A percentile compares a stretch with the other conserved stretches of the same genome.
Conservation (phyloP, 1,140 invertebrate species). For the Drosophila leontia region DNA sequence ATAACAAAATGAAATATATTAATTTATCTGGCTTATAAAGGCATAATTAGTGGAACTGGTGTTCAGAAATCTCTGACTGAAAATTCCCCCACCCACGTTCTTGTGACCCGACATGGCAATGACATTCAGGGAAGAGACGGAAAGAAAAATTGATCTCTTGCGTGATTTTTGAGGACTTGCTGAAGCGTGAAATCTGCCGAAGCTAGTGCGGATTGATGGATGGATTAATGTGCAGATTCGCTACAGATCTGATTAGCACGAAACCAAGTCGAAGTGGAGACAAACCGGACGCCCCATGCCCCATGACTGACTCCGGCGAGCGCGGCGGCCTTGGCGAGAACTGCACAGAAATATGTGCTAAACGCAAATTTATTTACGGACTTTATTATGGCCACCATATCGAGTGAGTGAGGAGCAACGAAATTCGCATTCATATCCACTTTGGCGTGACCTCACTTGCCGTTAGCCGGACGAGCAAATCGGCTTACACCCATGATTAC, state of each 20-base stretch:
- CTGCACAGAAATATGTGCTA: constrained; percentile 66
- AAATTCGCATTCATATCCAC: constrained; percentile 7
- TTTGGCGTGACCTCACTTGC: constrained; percentile 60
- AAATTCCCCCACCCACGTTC: constrained; percentile 37
- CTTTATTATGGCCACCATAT: constrained; percentile 54
- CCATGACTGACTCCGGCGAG: constrained; percentile 33
- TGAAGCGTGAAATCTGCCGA: constrained; percentile 56
- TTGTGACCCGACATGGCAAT: constrained; percentile 33
- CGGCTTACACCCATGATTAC: constrained; percentile 56
- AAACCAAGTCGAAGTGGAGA: constrained; percentile 31
- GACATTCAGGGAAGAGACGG: constrained; percentile 45
- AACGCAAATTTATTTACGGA: constrained; percentile 69
- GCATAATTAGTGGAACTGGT: constrained; percentile 67
- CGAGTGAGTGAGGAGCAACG: constrained; percentile 23
- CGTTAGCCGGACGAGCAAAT: constrained; percentile 61
- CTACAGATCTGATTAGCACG: constrained; percentile 69
- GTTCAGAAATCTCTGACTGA: constrained; percentile 22
- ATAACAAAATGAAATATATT: constrained; percentile 58
- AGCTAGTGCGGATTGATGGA: constrained; percentile 58
- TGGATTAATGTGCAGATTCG: constrained; percentile 54
- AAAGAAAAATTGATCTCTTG: constrained; percentile 34
- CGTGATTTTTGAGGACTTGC: constrained; percentile 60
- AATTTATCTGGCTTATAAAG: constrained; percentile 56
- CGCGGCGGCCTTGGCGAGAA: constrained; percentile 55
- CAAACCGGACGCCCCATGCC: constrained; percentile 51